phyloP scores from a whole-genome alignment of 1,140 invertebrate genomes.

The Gerris buenoi region DNA sequence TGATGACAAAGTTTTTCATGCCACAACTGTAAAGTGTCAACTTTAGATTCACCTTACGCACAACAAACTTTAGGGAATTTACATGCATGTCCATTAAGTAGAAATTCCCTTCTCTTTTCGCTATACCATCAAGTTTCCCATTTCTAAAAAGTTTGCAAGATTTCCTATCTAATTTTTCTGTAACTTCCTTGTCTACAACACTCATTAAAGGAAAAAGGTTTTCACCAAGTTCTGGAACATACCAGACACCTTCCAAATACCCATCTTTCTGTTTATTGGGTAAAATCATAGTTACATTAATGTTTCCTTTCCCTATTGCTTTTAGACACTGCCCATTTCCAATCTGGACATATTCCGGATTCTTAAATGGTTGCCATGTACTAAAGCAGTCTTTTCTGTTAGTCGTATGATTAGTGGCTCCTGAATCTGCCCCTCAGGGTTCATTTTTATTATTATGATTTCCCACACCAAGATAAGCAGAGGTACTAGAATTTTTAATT shows the following conservation, averaged over 20 bases:
- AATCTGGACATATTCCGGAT: conserved; percentile 14
- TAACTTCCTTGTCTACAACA: not conserved
- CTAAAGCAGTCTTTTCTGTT: not conserved
- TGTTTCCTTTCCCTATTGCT: conserved; percentile 18
- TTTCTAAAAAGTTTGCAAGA: not conserved
- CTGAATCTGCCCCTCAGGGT: not conserved
- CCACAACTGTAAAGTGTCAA: not conserved
- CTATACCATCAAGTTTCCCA: not conserved
- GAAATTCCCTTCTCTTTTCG: not conserved
- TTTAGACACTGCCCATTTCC: conserved; percentile 19
- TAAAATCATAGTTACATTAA: conserved; percentile 20
- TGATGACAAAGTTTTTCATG: not conserved
- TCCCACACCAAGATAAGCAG: not conserved
- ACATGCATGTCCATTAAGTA: not conserved
- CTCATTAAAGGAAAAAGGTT: not conserved
- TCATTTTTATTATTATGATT: not conserved
- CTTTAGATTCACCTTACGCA: too few relatives aligned
- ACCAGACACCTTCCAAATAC: conserved; percentile 27
- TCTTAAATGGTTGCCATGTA: conserved; percentile 11
- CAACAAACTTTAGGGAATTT: not conserved
- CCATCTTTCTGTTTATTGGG: conserved; percentile 16
- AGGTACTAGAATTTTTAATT: not conserved
- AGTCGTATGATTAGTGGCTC: not conserved
- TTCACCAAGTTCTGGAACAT: conserved; percentile 1
- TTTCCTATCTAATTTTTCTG: not conserved